Evolutionary conservation across 2,888 invertebrate genomes (phyloP).

Genomic region (Amphipoea lucens): DNA sequence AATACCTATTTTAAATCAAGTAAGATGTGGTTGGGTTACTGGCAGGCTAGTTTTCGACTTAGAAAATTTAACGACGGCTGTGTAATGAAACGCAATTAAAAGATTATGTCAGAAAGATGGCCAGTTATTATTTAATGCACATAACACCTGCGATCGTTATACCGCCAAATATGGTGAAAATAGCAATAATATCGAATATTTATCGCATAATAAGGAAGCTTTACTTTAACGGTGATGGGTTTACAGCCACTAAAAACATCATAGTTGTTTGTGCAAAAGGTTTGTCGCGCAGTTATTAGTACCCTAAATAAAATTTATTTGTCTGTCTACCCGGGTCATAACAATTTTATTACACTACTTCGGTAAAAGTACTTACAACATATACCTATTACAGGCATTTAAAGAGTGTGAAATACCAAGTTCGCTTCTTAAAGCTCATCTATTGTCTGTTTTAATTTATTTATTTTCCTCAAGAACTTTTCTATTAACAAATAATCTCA

Average conservation of each 20-base stretch:
- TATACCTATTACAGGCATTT: neutral
- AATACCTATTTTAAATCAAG: neutral
- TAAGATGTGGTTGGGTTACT: neutral
- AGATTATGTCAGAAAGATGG: neutral
- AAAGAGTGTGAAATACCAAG: neutral
- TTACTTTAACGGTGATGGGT: conserved; percentile 8
- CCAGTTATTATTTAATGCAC: neutral
- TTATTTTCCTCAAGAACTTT: neutral
- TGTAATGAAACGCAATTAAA: neutral
- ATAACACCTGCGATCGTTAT: neutral
- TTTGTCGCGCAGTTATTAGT: neutral
- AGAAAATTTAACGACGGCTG: neutral
- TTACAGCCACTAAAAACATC: conserved; percentile 23
- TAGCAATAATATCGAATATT: conserved; percentile 16
- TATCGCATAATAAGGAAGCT: conserved; percentile 2
- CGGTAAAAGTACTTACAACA: neutral
- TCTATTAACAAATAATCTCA: neutral
- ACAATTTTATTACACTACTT: conserved; percentile 21
- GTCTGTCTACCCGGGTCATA: conserved; percentile 9
- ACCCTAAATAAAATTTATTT: neutral
- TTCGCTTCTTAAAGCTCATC: neutral
- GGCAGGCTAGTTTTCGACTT: neutral
- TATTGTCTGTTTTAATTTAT: conserved; percentile 1
- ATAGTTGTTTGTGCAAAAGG: conserved; percentile 10
- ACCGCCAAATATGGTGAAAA: neutral